These are phyloP conservation scores for Bucorvus abyssinicus DNA, from an alignment of 2,797 vertebrate species.

Conservation along the genomic window DNA sequence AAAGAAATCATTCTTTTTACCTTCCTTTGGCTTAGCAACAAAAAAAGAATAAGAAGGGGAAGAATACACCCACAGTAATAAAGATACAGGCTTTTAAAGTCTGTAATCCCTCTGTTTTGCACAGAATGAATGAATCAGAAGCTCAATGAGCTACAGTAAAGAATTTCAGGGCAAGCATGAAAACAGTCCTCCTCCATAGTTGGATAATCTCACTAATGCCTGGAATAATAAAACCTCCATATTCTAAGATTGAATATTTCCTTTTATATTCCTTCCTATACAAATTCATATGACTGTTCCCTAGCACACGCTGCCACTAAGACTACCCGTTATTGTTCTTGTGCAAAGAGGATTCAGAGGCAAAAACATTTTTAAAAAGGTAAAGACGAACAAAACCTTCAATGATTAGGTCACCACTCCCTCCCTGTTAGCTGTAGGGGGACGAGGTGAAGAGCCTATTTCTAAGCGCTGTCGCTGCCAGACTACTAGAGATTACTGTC, in stretches of 20 bases:
- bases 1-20: background rate
- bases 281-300: background rate
- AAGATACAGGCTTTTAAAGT: slow-evolving; percentile 20
- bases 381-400: background rate
- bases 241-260: background rate
- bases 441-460: background rate
- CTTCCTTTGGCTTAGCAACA: background rate
- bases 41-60: background rate
- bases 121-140: slow-evolving; percentile 50
- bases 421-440: background rate
- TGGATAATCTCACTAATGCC: background rate
- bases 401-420: background rate
- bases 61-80: background rate
- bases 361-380: background rate
- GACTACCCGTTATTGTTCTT: background rate
- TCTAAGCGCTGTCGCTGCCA: background rate
- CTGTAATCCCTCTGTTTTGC: slow-evolving; percentile 20
- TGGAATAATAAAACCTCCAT: slow-evolving; percentile 33
- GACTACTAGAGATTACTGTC: background rate
- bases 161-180: slow-evolving; percentile 20
- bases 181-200: background rate
- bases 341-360: background rate
- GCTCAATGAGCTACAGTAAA: slow-evolving; percentile 11
- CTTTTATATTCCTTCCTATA: background rate
- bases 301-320: background rate